phyloP scores from a whole-genome alignment of 2,113 vertebrate genomes.

The Nycticebus coucang region DNA sequence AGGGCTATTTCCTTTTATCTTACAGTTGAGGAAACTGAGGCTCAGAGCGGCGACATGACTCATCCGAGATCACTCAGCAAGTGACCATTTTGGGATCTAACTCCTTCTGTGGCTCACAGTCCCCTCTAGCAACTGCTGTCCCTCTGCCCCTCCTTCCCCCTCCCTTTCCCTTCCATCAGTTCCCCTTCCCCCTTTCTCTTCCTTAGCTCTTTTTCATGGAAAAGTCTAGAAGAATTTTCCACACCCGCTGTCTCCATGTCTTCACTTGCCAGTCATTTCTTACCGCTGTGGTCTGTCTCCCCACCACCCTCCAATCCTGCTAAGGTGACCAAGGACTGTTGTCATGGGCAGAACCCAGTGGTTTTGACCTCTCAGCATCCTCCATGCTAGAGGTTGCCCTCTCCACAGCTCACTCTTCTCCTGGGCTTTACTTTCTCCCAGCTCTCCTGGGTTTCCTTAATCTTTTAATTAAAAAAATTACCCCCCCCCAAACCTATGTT shows the following conservation, averaged over 20 bases:
- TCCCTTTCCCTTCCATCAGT: too few species aligned
- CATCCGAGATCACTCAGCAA: not conserved
- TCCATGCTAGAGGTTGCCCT: not conserved
- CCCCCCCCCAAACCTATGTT: not conserved
- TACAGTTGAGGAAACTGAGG: not conserved
- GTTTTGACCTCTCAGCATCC: not conserved
- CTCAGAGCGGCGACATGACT: not conserved
- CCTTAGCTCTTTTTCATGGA: not conserved
- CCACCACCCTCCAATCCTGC: not conserved
- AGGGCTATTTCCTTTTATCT: not conserved
- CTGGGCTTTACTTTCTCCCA: not conserved
- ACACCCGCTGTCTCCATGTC: not conserved
- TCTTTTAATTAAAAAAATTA: not conserved
- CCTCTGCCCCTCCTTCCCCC: not conserved
- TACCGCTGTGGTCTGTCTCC: accelerated
- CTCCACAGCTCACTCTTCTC: not conserved
- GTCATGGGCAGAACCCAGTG: not conserved
- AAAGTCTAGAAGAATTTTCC: not conserved
- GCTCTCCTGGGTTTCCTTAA: not conserved
- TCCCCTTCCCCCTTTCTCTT: not conserved
- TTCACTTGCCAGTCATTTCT: not conserved
- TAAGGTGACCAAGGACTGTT: not conserved
- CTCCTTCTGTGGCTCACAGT: not conserved
- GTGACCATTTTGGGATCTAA: not conserved
- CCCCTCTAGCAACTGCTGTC: too few species aligned